phyloP scores from a whole-genome alignment of 2,888 invertebrate species.

The Xylota sylvarum region DNA sequence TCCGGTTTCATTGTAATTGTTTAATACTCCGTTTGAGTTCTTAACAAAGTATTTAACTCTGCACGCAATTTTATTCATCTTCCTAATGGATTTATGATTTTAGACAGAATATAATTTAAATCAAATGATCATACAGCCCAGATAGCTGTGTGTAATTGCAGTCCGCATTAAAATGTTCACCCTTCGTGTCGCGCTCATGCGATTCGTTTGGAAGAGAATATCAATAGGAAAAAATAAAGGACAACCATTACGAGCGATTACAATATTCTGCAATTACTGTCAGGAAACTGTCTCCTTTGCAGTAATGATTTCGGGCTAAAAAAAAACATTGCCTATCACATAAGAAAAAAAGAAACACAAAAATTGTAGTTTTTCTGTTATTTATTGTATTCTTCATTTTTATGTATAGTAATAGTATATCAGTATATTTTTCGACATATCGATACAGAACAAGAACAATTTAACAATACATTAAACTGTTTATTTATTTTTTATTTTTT shows the following conservation, averaged over 20 bases:
- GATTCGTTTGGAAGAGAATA: background rate
- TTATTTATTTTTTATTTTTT: conserved; percentile 32
- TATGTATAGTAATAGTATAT: conserved; percentile 54
- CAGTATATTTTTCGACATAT: conserved; percentile 58
- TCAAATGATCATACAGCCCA: background rate
- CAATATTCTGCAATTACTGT: background rate
- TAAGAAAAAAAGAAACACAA: background rate
- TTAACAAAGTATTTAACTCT: background rate
- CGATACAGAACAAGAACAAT: conserved; percentile 68
- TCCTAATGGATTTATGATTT: background rate
- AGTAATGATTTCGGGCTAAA: background rate
- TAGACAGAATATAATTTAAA: background rate
- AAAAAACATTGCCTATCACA: background rate
- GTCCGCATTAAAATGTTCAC: background rate
- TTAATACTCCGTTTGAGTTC: too few relatives aligned
- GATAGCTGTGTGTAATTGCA: conserved; percentile 3
- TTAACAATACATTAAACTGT: conserved; percentile 69
- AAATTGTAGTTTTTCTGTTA: conserved; percentile 19
- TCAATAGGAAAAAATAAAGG: background rate
- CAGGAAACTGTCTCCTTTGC: background rate
- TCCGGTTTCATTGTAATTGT: too few relatives aligned
- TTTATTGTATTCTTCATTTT: conserved; percentile 66
- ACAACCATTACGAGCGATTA: background rate
- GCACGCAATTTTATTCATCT: background rate
- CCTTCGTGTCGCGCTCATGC: background rate